These are phyloP conservation scores for Opisthograptis luteolata DNA, from an alignment of 2,888 invertebrate genomes.

Conservation along the genomic window DNA sequence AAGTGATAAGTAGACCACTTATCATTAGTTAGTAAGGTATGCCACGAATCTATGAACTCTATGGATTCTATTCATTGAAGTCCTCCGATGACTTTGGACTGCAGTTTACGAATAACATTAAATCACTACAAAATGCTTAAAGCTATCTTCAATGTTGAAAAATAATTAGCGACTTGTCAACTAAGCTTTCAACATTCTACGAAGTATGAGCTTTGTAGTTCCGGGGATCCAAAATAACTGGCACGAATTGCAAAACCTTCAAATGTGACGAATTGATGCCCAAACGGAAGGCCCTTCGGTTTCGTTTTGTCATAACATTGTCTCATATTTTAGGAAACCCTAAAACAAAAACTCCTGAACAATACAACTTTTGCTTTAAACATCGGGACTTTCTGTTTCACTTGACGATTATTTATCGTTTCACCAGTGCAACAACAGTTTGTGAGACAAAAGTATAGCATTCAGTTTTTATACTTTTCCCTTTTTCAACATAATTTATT, in stretches of 20 bases:
- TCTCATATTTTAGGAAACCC: constrained; percentile 35
- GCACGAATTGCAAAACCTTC: constrained; percentile 6
- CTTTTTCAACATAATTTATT: constrained; percentile 1
- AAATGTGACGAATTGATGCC: constrained; percentile 27
- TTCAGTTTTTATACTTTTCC: constrained; percentile 23
- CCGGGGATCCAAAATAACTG: constrained; percentile 3
- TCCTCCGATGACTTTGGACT: too few species aligned
- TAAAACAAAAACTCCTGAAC: constrained; percentile 40
- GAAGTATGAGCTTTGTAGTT: not conserved
- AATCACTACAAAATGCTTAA: too few species aligned
- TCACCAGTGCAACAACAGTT: constrained; percentile 8
- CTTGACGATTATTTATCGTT: constrained; percentile 34
- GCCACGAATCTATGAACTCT: too few species aligned
- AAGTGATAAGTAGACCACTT: too few species aligned
- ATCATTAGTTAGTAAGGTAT: too few species aligned
- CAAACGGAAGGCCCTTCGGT: constrained; percentile 52
- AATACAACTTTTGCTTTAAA: constrained; percentile 36
- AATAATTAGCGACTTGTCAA: too few species aligned
- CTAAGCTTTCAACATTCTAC: too few species aligned
- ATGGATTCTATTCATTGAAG: too few species aligned
- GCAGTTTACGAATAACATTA: too few species aligned
- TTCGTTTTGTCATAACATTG: constrained; percentile 48
- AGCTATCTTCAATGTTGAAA: too few species aligned
- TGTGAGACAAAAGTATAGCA: constrained; percentile 40
- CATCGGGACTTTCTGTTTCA: constrained; percentile 53